phyloP scores from a whole-genome alignment of 2,113 vertebrate genomes.

The Stigmatopora nigra region DNA sequence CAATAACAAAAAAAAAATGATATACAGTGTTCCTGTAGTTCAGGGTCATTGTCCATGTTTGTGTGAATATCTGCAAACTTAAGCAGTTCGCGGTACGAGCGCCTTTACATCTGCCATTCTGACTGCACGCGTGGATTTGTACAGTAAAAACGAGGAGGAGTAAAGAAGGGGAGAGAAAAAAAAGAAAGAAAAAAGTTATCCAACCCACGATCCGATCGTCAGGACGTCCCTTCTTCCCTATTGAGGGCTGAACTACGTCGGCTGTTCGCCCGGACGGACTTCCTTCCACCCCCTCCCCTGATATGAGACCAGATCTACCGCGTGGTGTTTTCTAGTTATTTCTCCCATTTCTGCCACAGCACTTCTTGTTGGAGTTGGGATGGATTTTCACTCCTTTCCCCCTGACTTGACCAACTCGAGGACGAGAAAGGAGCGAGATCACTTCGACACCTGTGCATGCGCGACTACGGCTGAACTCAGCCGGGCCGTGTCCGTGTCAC shows the following conservation, averaged over 20 bases:
- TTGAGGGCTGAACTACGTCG: constrained; percentile 9
- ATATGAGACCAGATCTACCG: constrained; percentile 20
- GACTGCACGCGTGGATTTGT: background rate
- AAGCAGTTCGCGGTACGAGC: background rate
- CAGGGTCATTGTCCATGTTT: too few species aligned
- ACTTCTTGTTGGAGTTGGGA: constrained; percentile 18
- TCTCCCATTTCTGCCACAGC: constrained; percentile 11
- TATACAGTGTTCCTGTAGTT: too few species aligned
- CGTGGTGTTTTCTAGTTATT: constrained; percentile 37
- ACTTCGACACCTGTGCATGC: constrained; percentile 49
- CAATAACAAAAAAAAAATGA: background rate
- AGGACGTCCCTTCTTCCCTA: constrained; percentile 39
- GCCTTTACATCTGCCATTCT: background rate
- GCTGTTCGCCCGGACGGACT: constrained; percentile 15
- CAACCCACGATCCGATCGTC: constrained; percentile 9
- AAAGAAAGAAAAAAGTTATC: constrained; percentile 25
- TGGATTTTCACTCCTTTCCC: constrained; percentile 37
- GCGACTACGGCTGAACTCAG: constrained; percentile 77
- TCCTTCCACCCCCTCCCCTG: constrained; percentile 3
- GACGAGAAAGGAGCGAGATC: constrained; percentile 19
- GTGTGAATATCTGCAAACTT: background rate
- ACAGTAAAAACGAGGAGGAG: background rate
- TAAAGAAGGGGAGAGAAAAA: background rate
- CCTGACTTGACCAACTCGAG: constrained; percentile 25
- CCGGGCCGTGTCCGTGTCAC: constrained; percentile 78